Percentiles rank a stretch among this genome's conserved stretches.
Evolutionary conservation across 2,113 vertebrate species (phyloP).

Genomic region (Caranx ignobilis): DNA sequence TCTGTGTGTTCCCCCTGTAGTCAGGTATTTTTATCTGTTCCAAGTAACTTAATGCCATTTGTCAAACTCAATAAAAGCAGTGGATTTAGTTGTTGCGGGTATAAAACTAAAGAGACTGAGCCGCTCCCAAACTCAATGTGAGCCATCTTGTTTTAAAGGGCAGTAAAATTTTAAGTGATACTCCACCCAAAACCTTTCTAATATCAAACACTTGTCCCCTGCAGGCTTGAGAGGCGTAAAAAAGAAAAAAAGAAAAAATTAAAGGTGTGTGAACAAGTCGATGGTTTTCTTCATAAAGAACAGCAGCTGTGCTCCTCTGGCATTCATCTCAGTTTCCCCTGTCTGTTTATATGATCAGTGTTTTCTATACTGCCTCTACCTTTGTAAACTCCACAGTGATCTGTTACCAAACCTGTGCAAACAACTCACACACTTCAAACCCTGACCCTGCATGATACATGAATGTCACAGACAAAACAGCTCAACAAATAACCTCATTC

Average conservation of each 20-base stretch:
- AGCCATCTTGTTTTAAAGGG: constrained; percentile 26
- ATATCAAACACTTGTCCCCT: constrained; percentile 48
- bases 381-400: neutral
- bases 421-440: neutral
- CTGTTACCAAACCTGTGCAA: neutral
- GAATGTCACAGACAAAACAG: neutral
- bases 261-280: constrained; percentile 12
- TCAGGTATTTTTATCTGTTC: neutral
- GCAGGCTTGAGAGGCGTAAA: constrained; percentile 15
- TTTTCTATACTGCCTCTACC: neutral
- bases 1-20: neutral
- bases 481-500: too few species aligned
- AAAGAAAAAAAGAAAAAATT: too few species aligned
- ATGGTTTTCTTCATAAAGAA: neutral
- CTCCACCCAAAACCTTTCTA: constrained; percentile 20
- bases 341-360: neutral
- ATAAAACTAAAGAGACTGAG: constrained; percentile 8
- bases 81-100: constrained; percentile 10
- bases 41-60: neutral
- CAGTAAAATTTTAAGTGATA: constrained; percentile 21
- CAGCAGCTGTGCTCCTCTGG: constrained; percentile 11
- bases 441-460: neutral
- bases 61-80: constrained; percentile 8
- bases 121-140: neutral
- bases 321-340: constrained; percentile 11